Evolutionary conservation across 2,113 vertebrate species (phyloP), one percentile per base, ranked within the genome.

Genomic region (Chaenocephalus aceratus): DNA sequence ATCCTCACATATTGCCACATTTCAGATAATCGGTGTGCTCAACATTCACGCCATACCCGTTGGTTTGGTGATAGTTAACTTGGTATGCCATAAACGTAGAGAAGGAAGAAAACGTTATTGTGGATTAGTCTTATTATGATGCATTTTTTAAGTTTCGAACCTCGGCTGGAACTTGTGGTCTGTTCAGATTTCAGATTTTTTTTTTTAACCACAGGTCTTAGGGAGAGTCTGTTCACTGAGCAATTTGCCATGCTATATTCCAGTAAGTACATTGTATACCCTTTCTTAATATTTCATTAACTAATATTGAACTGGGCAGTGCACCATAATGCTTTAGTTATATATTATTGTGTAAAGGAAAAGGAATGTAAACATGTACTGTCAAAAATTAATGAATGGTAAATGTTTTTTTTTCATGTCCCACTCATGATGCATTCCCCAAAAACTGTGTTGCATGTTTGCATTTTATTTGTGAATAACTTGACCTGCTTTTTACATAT

Each of bases 281-380:
- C 89, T 90, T 91, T 93, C 91, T 91, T 95, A 89, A 93, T 93
- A 95, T 96, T 96, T 94, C 94, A 95, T 97, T 96, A 96, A 96
- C 95, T 94, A 96, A 96, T 96, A 95, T 93, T 97, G 96, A 96
- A 96, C 94, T 95, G 95, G 95, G 95, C 95, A 96, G 95, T 95
- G 95, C 95, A 97, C 93, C 96, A 94, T 96, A 94, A 96, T 95
- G 94, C 95, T 96, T 96, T 96, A 95, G 96, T 97, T 97, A 94
- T 96, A 96, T 97, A 97, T 96, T 95, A 97, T 96, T 93, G 96
- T 98, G 96, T 97, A 98, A 98, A 97, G 95, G 95, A 98, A 97
- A 95, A 98, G 96, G 97, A 99, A 99, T 99, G 97, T 99, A 99
- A 97, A 98, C 97, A 97, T 97, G 97, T 98, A 97, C 95, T 98